phyloP scores from a whole-genome alignment of 2,113 vertebrate genomes.

The Sander lucioperca region DNA sequence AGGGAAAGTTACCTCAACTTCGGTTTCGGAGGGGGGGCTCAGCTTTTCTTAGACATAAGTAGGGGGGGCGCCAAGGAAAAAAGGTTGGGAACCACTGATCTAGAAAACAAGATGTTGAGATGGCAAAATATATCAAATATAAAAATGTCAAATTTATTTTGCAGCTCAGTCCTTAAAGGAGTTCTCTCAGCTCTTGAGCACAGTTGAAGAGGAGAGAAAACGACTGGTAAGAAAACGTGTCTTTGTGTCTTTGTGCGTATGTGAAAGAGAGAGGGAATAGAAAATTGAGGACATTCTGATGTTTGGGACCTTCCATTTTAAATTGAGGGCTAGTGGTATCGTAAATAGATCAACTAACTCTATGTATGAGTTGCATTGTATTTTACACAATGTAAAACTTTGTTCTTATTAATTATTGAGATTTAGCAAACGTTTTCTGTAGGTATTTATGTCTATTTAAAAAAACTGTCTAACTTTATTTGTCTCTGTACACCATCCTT shows the following conservation, averaged over 20 bases:
- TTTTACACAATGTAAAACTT: conserved; percentile 9
- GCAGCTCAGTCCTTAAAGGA: conserved; percentile 97
- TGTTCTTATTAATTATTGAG: not conserved
- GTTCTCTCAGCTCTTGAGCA: conserved; percentile 95
- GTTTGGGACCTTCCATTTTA: no score
- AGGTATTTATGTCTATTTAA: not conserved
- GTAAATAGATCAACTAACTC: not conserved
- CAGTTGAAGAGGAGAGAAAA: conserved; percentile 96
- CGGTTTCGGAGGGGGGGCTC: no score
- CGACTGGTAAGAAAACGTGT: conserved; percentile 89
- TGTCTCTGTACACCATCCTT: not conserved
- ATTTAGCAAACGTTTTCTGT: not conserved
- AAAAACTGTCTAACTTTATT: not conserved
- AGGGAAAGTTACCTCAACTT: no score
- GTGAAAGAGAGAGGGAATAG: not conserved
- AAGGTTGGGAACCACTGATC: no score
- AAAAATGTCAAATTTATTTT: conserved; percentile 47
- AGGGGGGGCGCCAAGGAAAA: no score
- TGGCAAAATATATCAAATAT: not conserved
- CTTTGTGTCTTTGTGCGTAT: conserved; percentile 11
- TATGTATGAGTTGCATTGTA: not conserved
- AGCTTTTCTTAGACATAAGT: no score
- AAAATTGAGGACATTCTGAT: not conserved
- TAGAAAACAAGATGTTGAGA: not conserved
- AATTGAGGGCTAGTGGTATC: not conserved